Conservation (phyloP, 2,797 vertebrate species). For the Euthynnus affinis region DNA sequence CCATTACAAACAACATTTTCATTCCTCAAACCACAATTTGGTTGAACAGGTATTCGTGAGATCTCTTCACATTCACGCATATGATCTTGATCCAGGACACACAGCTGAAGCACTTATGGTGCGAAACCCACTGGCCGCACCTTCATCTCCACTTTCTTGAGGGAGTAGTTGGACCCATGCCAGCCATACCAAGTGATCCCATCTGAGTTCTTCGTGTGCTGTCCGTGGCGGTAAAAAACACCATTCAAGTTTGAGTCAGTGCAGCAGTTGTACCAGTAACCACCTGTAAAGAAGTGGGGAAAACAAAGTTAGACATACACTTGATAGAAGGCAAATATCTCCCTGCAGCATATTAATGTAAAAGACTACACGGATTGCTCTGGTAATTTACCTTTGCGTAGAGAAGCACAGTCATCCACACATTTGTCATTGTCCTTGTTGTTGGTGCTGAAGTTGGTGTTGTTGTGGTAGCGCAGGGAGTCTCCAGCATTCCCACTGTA, state of each 20-base stretch:
- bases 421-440: constrained; percentile 99
- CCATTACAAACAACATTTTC: constrained; percentile 63
- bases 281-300: constrained; percentile 84
- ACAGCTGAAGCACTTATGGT: constrained; percentile 78
- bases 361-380: neutral
- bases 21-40: constrained; percentile 61
- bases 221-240: constrained; percentile 91
- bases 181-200: constrained; percentile 98
- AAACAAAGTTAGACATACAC: constrained; percentile 10
- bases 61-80: constrained; percentile 51
- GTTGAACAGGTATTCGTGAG: constrained; percentile 61
- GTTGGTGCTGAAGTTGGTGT: constrained; percentile 98
- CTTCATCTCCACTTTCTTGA: constrained; percentile 97
- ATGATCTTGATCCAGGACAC: constrained; percentile 54
- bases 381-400: constrained; percentile 91
- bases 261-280: constrained; percentile 99
- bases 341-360: neutral
- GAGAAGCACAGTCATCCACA: constrained; percentile 92
- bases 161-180: constrained; percentile 95
- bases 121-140: constrained; percentile 92
- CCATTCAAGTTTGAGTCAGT: constrained; percentile 98
- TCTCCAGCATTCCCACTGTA: constrained; percentile 92
- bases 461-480: constrained; percentile 96
- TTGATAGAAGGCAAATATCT: neutral
- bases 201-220: constrained; percentile 90